phyloP scores from a whole-genome alignment of 2,113 vertebrate species.

The Nanger granti region DNA sequence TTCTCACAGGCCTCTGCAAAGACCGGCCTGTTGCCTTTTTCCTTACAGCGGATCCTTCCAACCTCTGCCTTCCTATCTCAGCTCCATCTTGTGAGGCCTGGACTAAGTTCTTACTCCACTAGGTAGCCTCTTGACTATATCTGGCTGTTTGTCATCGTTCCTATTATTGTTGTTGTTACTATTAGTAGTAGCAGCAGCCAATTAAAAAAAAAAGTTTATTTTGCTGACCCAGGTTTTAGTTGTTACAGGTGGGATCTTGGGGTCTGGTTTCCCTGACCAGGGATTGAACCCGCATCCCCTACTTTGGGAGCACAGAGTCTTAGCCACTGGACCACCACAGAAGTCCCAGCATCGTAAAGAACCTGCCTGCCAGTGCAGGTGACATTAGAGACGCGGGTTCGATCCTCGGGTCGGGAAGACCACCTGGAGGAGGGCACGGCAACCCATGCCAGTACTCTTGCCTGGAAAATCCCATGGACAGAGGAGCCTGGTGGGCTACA shows the following conservation, averaged over 20 bases:
- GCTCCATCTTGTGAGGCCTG: background rate
- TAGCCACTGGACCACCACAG: background rate
- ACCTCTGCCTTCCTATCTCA: background rate
- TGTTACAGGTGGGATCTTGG: background rate
- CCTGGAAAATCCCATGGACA: background rate
- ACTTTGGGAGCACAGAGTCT: background rate
- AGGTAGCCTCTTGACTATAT: background rate
- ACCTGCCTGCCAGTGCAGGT: background rate
- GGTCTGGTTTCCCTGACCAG: background rate
- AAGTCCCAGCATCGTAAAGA: background rate
- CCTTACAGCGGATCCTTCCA: background rate
- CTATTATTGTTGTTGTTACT: background rate
- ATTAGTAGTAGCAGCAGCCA: background rate
- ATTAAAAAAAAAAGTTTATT: background rate
- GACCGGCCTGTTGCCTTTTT: background rate
- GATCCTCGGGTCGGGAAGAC: background rate
- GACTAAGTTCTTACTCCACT: background rate
- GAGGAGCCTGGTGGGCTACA: background rate
- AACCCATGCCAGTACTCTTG: background rate
- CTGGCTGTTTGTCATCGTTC: background rate
- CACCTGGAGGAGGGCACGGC: background rate
- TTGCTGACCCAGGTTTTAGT: background rate
- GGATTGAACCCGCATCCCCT: background rate
- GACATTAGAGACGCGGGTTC: rapidly evolving
- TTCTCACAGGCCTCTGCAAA: background rate